A percentile compares a stretch with the other conserved stretches of the same genome.
Evolutionary conservation across 1,140 invertebrate genomes (phyloP).

Genomic region (Scaptomyza hsui): DNA sequence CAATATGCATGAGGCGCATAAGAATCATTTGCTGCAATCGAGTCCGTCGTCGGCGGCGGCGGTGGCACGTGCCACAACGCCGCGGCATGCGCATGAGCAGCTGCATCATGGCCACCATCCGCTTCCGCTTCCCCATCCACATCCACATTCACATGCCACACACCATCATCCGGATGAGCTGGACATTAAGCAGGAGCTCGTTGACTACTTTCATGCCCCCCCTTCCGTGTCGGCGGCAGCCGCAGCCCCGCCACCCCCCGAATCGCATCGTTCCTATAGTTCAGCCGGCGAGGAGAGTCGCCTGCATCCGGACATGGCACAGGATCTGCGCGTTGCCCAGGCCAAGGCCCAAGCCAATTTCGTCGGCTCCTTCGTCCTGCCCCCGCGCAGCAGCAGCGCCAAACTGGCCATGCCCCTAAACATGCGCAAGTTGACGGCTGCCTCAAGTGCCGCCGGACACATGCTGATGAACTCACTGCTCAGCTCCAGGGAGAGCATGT

Average conservation of each 20-base stretch:
- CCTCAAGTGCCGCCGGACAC: conserved; percentile 62
- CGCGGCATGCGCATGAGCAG: conserved; percentile 66
- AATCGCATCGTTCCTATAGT: conserved; percentile 80
- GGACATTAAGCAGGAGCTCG: conserved; percentile 78
- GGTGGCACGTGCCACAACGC: conserved; percentile 46
- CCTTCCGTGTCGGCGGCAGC: conserved; percentile 20
- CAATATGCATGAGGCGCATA: conserved; percentile 78
- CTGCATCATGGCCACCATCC: conserved; percentile 53
- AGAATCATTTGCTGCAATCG: conserved; percentile 67
- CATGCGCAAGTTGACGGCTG: conserved; percentile 67
- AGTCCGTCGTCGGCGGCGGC: conserved; percentile 42
- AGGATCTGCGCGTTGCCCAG: conserved; percentile 77
- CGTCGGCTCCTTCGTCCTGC: conserved; percentile 66
- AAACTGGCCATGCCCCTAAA: conserved; percentile 65
- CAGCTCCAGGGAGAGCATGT: conserved; percentile 72
- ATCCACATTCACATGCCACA: conserved; percentile 11
- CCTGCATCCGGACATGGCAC: conserved; percentile 72
- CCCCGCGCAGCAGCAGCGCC: conserved; percentile 53
- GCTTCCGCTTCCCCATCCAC: conserved; percentile 40
- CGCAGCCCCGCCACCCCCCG: conserved; percentile 62
- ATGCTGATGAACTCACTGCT: conserved; percentile 77
- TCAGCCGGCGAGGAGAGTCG: conserved; percentile 76
- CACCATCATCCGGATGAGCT: conserved; percentile 58
- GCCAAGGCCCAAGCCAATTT: conserved; percentile 67
- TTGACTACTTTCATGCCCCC: conserved; percentile 73